These are phyloP conservation scores for Geopemphigus sp. DNA, from an alignment of 1,140 invertebrate species.

Conservation along the genomic window DNA sequence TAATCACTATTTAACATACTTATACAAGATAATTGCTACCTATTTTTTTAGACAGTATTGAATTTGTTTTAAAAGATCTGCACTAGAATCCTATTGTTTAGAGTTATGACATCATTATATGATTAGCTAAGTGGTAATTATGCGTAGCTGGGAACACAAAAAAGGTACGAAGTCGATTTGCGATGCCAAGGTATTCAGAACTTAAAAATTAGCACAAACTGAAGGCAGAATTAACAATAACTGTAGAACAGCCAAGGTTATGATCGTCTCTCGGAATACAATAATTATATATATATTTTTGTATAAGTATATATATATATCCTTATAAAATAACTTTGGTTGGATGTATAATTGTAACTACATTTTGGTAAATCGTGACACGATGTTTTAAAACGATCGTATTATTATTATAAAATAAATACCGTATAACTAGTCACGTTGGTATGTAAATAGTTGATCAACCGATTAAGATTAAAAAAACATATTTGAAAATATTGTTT, in stretches of 20 bases:
- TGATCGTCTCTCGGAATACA: conserved; percentile 9
- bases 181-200: conserved; percentile 26
- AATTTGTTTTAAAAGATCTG: not conserved
- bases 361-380: conserved; percentile 5
- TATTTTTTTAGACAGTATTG: too few species aligned
- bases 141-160: not conserved
- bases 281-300: conserved; percentile 1
- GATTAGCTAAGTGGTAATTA: conserved; percentile 31
- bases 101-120: not conserved
- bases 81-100: not conserved
- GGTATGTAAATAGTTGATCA: not conserved
- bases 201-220: conserved; percentile 40
- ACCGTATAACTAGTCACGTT: not conserved
- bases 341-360: not conserved
- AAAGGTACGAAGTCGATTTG: not conserved
- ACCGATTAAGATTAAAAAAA: not conserved
- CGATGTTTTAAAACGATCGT: not conserved
- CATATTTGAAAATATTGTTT: not conserved
- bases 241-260: conserved; percentile 38
- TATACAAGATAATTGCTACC: too few species aligned
- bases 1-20: too few species aligned
- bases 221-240: conserved; percentile 38
- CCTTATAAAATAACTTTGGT: not conserved
- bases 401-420: not conserved
- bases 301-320: not conserved